Conservation (phyloP, 2,113 vertebrate species). For the Oncorhynchus kisutch region DNA sequence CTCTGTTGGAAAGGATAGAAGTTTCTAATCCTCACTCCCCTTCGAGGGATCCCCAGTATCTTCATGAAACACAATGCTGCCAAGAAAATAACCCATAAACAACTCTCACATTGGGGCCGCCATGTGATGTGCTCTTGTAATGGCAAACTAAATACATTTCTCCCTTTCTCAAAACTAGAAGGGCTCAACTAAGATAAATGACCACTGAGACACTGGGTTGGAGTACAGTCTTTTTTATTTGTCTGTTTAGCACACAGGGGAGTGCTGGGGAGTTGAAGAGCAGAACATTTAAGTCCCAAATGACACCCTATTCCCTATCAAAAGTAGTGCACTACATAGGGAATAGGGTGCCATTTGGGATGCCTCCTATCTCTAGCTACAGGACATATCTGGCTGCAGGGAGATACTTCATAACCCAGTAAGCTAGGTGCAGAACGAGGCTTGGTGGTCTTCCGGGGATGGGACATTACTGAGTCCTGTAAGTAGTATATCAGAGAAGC, state of each 20-base stretch:
- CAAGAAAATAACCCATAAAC: constrained; percentile 25
- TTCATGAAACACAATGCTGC: constrained; percentile 39
- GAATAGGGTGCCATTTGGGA: not conserved
- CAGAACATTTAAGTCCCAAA: not conserved
- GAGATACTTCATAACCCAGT: constrained; percentile 47
- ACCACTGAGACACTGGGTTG: constrained; percentile 31
- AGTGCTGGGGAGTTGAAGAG: not conserved
- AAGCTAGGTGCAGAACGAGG: constrained; percentile 43
- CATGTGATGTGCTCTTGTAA: constrained; percentile 41
- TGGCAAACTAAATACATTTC: constrained; percentile 48
- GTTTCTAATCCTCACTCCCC: constrained; percentile 30
- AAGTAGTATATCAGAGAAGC: constrained; percentile 24
- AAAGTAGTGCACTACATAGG: no score
- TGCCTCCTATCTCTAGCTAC: constrained; percentile 21
- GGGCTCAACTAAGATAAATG: constrained; percentile 47
- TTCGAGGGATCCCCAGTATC: constrained; percentile 21
- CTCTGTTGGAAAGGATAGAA: constrained; percentile 30
- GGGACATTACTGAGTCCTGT: constrained; percentile 10
- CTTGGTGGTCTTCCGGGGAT: constrained; percentile 4
- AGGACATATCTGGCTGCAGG: constrained; percentile 46
- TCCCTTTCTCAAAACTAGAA: constrained; percentile 29
- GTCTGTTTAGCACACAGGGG: constrained; percentile 53
- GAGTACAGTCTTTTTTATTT: constrained; percentile 22
- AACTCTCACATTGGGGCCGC: constrained; percentile 6
- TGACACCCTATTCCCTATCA: no score